Base-by-base conservation (phyloP, 2,888 invertebrate species). In the Pemphredon lugubris region DNA sequence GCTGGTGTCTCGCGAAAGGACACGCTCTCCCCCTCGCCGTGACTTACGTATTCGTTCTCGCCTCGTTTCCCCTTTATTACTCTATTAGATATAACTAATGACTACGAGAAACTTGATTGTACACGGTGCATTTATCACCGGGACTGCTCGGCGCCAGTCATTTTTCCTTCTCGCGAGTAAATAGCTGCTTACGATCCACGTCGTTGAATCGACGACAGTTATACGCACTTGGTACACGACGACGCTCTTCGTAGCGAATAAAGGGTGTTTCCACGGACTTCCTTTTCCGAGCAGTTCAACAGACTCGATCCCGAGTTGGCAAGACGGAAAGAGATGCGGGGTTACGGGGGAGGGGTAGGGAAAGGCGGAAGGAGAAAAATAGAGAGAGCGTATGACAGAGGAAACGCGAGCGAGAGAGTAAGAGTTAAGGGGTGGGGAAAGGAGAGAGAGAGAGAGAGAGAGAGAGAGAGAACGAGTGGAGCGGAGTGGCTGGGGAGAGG, bases 261-360 rank as follows among this genome's bases (percentile, higher is more conserved):
- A 57, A 57, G 68, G 50, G 47, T 21, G 16, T 44, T 50, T 23
- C 18, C 66, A 37, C 32, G 42, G 39, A 53, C 42, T 60, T 55
- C 48, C 47, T 65, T 51, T 59, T 48, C 47, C 45, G 39, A 40
- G 39, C n/a, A 51, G 50, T 30, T 59, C 58, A 45, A 57, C 60
- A 21, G 39, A 45, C 37, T 30, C 47, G 40, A 44, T 42, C 20
- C n/a, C 30, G 13, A 40, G 6, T 21, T n/a, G n/a, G n/a, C n/a
- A n/a, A n/a, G n/a, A n/a, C n/a, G n/a, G n/a, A n/a, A n/a, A n/a
- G n/a, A n/a, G n/a, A n/a, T n/a, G n/a, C n/a, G n/a, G n/a, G n/a
- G n/a, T n/a, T n/a, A n/a, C n/a, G n/a, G n/a, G n/a, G n/a, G 23
- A 58, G 39, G 13, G 21, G 50, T 37, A 18, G 37, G 54, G 50